Percentiles rank a stretch among this genome's conserved stretches.
Conservation (phyloP, 1,140 invertebrate genomes). For the Chironomus striatipennis region DNA sequence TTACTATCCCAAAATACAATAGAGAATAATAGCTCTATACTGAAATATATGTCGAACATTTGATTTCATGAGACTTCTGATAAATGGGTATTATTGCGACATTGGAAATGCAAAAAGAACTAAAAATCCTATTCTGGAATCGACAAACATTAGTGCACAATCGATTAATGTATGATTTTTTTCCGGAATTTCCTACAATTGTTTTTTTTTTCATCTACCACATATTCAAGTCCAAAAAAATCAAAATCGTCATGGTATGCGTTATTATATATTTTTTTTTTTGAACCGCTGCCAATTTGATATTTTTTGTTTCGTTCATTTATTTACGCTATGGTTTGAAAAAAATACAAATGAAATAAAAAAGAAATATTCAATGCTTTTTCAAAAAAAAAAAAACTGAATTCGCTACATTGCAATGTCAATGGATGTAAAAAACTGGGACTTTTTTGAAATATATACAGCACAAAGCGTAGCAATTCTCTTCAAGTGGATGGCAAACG, state of each 20-base stretch:
- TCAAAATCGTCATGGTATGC: neutral
- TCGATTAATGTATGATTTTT: constrained; percentile 5
- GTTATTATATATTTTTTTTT: neutral
- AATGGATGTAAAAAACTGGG: neutral
- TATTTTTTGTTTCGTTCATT: neutral
- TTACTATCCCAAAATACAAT: too few species aligned
- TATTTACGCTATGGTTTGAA: constrained; percentile 1
- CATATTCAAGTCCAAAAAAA: neutral
- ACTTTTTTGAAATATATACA: neutral
- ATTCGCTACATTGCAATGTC: neutral
- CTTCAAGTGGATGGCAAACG: too few species aligned
- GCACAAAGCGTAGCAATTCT: neutral
- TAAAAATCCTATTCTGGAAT: neutral
- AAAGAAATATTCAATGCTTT: neutral
- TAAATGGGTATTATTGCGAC: neutral
- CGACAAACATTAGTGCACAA: neutral
- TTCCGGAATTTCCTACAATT: neutral
- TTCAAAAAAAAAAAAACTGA: neutral
- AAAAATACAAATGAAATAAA: neutral
- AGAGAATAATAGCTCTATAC: neutral
- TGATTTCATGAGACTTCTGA: neutral
- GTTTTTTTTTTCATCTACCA: neutral
- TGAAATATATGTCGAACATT: neutral
- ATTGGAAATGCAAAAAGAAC: neutral
- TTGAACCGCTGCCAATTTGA: neutral